Evolutionary conservation across 35 echinoderm and acorn worm genomes (phyloP), one percentile per base, ranked within the genome.

Genomic region (Acanthaster planci): DNA sequence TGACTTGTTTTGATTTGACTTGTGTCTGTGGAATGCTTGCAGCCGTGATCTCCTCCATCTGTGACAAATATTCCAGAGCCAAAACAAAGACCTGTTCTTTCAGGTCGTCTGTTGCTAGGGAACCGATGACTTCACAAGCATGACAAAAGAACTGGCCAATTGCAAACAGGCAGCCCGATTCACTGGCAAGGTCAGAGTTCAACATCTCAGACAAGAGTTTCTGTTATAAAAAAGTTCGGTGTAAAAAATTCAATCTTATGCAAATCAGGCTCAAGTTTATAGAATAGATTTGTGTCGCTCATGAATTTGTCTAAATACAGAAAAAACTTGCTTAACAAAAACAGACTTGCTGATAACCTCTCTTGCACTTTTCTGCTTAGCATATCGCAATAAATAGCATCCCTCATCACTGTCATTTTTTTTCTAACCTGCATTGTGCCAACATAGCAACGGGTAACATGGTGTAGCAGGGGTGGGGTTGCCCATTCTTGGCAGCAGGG

Each of bases 91-190:
- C 64, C 34, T 72, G 64, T 29, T 72, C 64, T 26, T 72, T 72
- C 64, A 72, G 64, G 2, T 72, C 64, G 29, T 72, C 26, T 8
- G 64, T 72, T 35, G 64, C 21, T 29, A 72, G 23, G 26, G 15
- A 26, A 29, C 64, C 34, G 23, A 72, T 21, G 26, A 72, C 64
- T 12, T 72, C 64, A 7, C 64, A 72, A 31, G 64, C 34, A 26
- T 72, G 64, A 26, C 64, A 72, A 29, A 72, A 72, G 64, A 72
- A 72, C 64, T 72, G 64, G 34, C 64, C 64, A 72, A 72, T 72
- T 26, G 30, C 64, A 72, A 72, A 72, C 19, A 72, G 30, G 30
- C 64, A 31, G 23, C 26, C 30, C 34, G 64, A 29, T 35, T 35
- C 19, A 72, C 30, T 29, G 19, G 26, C 10, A 35, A 72, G 64